Evolutionary conservation across 2,113 vertebrate genomes (phyloP), one percentile per base, ranked within the genome.

Genomic region (Antennarius striatus): DNA sequence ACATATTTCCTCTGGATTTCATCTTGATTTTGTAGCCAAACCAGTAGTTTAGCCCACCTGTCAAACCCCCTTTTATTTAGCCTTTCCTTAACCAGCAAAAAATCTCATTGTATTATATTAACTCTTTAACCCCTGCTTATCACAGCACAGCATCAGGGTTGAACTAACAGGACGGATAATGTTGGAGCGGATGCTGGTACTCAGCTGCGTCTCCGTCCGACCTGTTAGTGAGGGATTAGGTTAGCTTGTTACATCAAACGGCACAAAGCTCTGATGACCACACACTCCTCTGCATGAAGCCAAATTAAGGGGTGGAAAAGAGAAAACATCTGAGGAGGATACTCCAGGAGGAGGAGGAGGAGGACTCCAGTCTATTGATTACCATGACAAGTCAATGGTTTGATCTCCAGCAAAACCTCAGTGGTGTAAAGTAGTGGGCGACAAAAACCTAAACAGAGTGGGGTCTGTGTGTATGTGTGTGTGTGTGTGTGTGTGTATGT

Each of bases 181-280:
- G 73, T 63, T 63, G 63, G 75, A 69, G 67, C 53, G 56, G 62
- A 62, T 64, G 77, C 14, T 61, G 81, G 75, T 68, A 52, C 82
- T 81, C 85, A 86, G 80, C 85, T 80, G 85, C 48, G 70, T 43
- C 61, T 79, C 22, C 5, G 56, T 78, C 71, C 56, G 75, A 83
- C 76, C 83, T 69, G 80, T 86, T 85, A 85, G 83, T 71, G 79
- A 79, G 73, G 87, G 88, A 87, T 89, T 87, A 89, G 81, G 83
- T 86, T 75, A 82, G 55, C 70, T 54, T 67, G 73, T 84, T 81
- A 82, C 76, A 83, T 83, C 80, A 85, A 83, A 82, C 67, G 56
- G 57, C 58, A 77, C 68, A 73, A 86, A 84, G 51, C 76, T 68
- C 75, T 49, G 48, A 11, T 53, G 48, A 74, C 60, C 68, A 58